These are phyloP conservation scores for Spisula solida DNA, from an alignment of 2,888 invertebrate genomes.

Conservation along the genomic window DNA sequence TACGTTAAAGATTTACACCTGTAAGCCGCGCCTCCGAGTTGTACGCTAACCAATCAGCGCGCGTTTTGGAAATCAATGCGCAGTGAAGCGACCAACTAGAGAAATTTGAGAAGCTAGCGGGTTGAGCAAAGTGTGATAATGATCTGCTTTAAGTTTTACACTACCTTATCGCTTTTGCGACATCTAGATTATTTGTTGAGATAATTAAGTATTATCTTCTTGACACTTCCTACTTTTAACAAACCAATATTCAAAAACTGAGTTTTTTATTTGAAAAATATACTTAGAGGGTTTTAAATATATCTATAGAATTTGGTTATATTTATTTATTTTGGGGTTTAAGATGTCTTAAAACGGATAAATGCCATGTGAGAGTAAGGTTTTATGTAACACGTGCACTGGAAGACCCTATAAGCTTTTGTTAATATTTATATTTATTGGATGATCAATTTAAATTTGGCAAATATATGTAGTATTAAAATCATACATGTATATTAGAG, in stretches of 20 bases:
- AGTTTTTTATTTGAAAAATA: conserved; percentile 31
- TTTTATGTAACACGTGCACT: conserved; percentile 17
- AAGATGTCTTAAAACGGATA: conserved; percentile 31
- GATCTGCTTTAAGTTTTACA: conserved; percentile 22
- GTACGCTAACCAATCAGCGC: conserved; percentile 56
- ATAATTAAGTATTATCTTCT: conserved; percentile 45
- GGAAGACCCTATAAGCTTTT: conserved; percentile 12
- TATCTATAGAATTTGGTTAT: conserved; percentile 2
- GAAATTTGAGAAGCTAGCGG: conserved; percentile 57
- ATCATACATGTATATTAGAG: neutral
- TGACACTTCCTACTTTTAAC: conserved; percentile 61
- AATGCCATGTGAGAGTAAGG: conserved; percentile 29
- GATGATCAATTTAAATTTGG: neutral
- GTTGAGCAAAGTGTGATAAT: conserved; percentile 31
- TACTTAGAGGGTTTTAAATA: conserved; percentile 7
- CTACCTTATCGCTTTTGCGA: conserved; percentile 35
- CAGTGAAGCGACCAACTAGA: conserved; percentile 57
- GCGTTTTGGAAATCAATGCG: conserved; percentile 53
- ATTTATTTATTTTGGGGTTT: conserved; percentile 42
- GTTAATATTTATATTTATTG: neutral
- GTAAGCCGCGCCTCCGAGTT: conserved; percentile 49
- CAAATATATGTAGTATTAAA: neutral
- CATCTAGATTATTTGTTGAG: conserved; percentile 53
- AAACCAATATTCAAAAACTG: conserved; percentile 23
- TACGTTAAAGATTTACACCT: conserved; percentile 65